A percentile compares a stretch with the other conserved stretches of the same genome.
Conservation (phyloP, 2,113 vertebrate species). For the Panthera leo region DNA sequence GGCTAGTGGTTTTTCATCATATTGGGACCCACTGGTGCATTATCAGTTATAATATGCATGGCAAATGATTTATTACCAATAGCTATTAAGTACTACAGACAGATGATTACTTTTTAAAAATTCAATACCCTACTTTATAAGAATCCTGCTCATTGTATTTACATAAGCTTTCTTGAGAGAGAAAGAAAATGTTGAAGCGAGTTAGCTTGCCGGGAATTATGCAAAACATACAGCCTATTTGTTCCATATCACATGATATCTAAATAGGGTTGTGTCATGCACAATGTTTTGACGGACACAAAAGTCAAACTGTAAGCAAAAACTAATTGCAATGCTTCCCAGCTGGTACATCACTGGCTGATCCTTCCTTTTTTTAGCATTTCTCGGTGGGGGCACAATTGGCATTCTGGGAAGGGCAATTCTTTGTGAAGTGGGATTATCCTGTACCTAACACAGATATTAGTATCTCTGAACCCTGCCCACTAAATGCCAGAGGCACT, state of each 20-base stretch:
- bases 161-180: constrained; percentile 22
- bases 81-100: background rate
- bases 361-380: background rate
- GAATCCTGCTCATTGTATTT: background rate
- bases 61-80: background rate
- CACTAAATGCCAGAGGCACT: background rate
- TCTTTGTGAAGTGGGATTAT: background rate
- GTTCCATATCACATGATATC: background rate
- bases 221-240: background rate
- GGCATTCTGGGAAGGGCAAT: background rate
- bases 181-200: background rate
- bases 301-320: background rate
- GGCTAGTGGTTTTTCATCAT: background rate
- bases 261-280: background rate
- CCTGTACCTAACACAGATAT: background rate
- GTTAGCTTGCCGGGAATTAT: background rate
- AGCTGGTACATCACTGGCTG: background rate
- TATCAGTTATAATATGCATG: background rate
- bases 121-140: constrained; percentile 7
- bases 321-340: background rate
- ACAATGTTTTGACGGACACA: background rate
- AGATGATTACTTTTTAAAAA: background rate
- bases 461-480: background rate
- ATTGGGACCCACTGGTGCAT: background rate
- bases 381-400: background rate